These are phyloP conservation scores for Sebastes vulpes DNA, from an alignment of 2,797 vertebrate species.

Conservation along the genomic window DNA sequence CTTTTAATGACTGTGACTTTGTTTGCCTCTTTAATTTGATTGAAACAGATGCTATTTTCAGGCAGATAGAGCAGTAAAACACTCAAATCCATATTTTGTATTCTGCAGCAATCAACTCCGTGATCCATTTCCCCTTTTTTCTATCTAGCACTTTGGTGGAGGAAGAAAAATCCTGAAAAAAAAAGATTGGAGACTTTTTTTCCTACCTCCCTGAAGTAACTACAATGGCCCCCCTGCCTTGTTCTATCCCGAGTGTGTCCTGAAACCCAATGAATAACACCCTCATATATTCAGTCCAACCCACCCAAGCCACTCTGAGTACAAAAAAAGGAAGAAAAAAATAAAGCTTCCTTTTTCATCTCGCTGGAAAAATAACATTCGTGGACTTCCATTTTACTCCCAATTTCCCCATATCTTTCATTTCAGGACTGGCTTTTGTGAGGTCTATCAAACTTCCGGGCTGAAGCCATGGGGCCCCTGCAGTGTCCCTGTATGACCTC, in stretches of 20 bases:
- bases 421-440: constrained; percentile 33
- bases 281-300: constrained; percentile 25
- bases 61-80: background rate
- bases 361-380: constrained; percentile 24
- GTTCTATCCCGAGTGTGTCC: constrained; percentile 17
- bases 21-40: constrained; percentile 13
- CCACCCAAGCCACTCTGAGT: background rate
- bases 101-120: constrained; percentile 1
- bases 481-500: constrained; percentile 17
- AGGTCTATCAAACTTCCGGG: constrained; percentile 27
- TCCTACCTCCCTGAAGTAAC: constrained; percentile 27
- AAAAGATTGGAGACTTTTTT: constrained; percentile 20
- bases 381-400: constrained; percentile 17
- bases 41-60: constrained; percentile 18
- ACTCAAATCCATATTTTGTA: constrained; percentile 17
- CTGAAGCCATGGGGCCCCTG: background rate
- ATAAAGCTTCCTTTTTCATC: constrained; percentile 31
- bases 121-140: constrained; percentile 2
- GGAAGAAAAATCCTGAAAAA: constrained; percentile 19
- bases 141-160: constrained; percentile 4
- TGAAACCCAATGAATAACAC: constrained; percentile 55
- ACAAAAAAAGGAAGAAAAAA: background rate
- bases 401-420: constrained; percentile 32
- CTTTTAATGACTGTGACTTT: constrained; percentile 8
- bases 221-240: constrained; percentile 37